A percentile compares a stretch with the other conserved stretches of the same genome.
Evolutionary conservation across 1,140 invertebrate species (phyloP).

Genomic region (Habropoda laboriosa): DNA sequence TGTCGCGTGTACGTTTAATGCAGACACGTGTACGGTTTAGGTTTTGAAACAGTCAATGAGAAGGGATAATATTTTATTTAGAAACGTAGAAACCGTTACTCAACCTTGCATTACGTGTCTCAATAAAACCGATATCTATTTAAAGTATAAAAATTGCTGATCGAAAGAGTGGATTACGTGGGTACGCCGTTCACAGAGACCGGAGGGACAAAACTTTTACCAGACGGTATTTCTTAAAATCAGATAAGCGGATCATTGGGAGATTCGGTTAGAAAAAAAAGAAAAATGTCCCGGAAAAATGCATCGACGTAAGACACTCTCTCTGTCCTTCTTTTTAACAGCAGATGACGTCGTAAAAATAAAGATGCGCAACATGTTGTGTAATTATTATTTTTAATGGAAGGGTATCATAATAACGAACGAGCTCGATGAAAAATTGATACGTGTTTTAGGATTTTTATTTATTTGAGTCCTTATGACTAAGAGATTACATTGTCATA

Average conservation of each 20-base stretch:
- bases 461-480: constrained; percentile 31
- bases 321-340: not conserved
- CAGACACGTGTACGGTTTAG: no score
- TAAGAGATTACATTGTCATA: constrained; percentile 38
- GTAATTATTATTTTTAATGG: not conserved
- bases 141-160: constrained; percentile 35
- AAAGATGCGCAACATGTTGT: not conserved
- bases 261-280: constrained; percentile 63
- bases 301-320: not conserved
- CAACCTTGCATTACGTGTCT: not conserved
- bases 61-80: not conserved
- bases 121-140: constrained; percentile 12
- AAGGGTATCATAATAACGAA: not conserved
- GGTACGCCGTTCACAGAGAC: not conserved
- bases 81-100: not conserved
- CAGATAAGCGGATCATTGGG: constrained; percentile 73
- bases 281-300: constrained; percentile 50
- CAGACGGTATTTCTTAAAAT: constrained; percentile 67
- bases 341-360: not conserved
- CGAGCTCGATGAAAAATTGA: not conserved
- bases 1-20: not conserved
- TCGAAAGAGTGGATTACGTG: constrained; percentile 17
- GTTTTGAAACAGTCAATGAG: not conserved
- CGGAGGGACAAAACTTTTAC: constrained; percentile 71
- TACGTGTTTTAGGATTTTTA: not conserved